A percentile compares a stretch with the other conserved stretches of the same genome.
Conservation (phyloP, 2,797 vertebrate genomes). For the Phataginus tetradactyla region DNA sequence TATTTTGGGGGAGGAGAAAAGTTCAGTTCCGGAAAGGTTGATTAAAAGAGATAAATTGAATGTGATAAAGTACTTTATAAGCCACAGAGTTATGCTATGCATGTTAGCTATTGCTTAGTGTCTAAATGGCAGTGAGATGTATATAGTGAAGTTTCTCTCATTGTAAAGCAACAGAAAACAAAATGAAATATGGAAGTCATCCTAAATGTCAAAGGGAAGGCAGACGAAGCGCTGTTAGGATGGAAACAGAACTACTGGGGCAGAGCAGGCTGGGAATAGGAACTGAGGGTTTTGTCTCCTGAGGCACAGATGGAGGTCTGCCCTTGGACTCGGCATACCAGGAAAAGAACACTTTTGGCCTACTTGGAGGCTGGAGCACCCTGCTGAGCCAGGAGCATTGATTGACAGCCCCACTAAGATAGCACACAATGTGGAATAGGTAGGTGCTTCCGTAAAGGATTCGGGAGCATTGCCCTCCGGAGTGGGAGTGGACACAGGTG, state of each 20-base stretch:
- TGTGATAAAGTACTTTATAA: conserved; percentile 27
- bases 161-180: conserved; percentile 24
- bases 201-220: background rate
- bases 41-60: conserved; percentile 64
- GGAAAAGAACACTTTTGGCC: background rate
- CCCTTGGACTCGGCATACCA: background rate
- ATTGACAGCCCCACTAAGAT: background rate
- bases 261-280: background rate
- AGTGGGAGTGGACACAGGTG: no score
- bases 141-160: background rate
- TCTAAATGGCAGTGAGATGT: background rate
- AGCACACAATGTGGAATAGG: background rate
- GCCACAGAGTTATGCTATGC: background rate
- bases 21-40: conserved; percentile 46
- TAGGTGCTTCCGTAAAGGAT: background rate
- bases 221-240: background rate
- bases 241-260: background rate
- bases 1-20: conserved; percentile 47
- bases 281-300: background rate
- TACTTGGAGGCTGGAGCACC: background rate
- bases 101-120: background rate
- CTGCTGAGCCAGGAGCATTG: background rate
- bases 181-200: background rate
- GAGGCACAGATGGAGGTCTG: background rate
- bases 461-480: background rate